phyloP scores from a whole-genome alignment of 1,140 invertebrate species.

The Nixonia krombeini region DNA sequence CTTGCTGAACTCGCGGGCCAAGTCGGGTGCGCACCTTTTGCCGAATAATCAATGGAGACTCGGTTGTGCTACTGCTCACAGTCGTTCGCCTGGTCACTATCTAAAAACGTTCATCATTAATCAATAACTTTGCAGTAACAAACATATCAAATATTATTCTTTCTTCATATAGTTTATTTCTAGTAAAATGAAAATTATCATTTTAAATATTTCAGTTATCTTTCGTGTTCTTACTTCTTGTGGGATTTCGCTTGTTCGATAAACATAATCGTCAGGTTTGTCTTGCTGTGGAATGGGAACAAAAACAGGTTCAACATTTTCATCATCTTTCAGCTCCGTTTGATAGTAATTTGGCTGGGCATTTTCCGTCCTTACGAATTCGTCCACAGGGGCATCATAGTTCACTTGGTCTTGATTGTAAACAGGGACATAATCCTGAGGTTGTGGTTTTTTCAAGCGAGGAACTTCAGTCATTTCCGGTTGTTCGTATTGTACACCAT shows the following conservation, averaged over 20 bases:
- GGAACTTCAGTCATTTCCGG: constrained; percentile 39
- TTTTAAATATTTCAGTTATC: neutral
- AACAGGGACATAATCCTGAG: constrained; percentile 32
- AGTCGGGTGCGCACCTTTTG: constrained; percentile 58
- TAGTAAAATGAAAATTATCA: no score
- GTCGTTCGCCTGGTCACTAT: constrained; percentile 23
- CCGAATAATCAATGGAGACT: constrained; percentile 55
- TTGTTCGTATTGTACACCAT: constrained; percentile 45
- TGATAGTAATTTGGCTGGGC: constrained; percentile 21
- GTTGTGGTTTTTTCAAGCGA: constrained; percentile 35
- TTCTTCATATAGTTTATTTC: neutral
- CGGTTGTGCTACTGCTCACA: constrained; percentile 55
- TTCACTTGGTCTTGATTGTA: constrained; percentile 19
- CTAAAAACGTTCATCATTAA: no score
- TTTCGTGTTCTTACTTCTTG: constrained; percentile 44
- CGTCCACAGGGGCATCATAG: constrained; percentile 23
- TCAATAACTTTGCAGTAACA: no score
- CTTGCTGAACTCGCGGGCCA: constrained; percentile 50
- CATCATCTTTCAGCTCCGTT: constrained; percentile 13
- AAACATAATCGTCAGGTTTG: constrained; percentile 49
- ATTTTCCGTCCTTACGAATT: constrained; percentile 24
- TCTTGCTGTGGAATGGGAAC: constrained; percentile 45
- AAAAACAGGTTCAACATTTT: constrained; percentile 39
- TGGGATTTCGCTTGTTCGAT: constrained; percentile 22
- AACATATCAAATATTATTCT: no score